phyloP scores from a whole-genome alignment of 2,113 vertebrate genomes.

The Delphinus delphis region DNA sequence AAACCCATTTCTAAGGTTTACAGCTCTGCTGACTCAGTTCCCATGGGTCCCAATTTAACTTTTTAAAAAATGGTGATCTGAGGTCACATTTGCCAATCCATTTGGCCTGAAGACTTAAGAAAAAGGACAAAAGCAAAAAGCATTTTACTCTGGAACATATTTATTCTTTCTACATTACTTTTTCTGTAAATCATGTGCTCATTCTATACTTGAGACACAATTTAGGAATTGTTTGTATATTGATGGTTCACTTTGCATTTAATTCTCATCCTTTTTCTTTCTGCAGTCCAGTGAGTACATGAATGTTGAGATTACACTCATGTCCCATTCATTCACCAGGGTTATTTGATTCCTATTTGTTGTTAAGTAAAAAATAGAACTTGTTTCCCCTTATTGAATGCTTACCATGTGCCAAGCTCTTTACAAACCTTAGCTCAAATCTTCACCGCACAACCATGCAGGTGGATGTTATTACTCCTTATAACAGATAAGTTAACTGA shows the following conservation, averaged over 20 bases:
- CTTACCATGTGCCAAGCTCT: not conserved
- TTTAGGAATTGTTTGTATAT: not conserved
- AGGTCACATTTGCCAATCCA: not conserved
- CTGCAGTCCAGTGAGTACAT: not conserved
- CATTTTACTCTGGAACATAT: not conserved
- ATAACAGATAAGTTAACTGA: not conserved
- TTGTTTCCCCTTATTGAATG: not conserved
- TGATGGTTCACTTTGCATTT: not conserved
- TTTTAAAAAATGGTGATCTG: not conserved
- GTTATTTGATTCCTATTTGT: not conserved
- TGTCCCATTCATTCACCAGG: not conserved
- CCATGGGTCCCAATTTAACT: not conserved
- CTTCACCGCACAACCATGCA: not conserved
- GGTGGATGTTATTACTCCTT: not conserved
- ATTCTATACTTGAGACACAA: not conserved
- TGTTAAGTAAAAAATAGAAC: not conserved
- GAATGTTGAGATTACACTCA: not conserved
- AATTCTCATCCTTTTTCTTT: not conserved
- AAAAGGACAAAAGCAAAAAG: not conserved
- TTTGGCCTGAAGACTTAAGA: not conserved
- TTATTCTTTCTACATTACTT: not conserved
- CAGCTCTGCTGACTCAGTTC: not conserved
- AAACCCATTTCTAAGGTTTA: not conserved
- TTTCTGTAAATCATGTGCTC: not conserved
- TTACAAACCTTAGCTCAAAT: not conserved